Evolutionary conservation across 1,140 invertebrate genomes (phyloP).

Genomic region (Saxidomus purpurata): DNA sequence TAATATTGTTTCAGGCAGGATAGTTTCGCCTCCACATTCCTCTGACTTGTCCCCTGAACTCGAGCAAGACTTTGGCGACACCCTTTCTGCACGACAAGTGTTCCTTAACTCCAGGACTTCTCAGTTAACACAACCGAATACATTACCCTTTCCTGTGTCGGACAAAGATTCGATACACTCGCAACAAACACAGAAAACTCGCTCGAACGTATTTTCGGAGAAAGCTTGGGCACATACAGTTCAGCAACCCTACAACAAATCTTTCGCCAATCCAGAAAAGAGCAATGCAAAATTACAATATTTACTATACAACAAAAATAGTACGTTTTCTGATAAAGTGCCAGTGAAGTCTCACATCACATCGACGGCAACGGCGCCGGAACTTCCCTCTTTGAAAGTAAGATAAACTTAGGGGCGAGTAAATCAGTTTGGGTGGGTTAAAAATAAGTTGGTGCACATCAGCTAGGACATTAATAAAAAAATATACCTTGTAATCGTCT

Average conservation of each 20-base stretch:
- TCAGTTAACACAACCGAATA: background rate
- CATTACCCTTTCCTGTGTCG: background rate
- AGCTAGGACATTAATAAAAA: too few relatives aligned
- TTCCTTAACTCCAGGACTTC: slow-evolving; percentile 35
- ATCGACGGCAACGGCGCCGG: background rate
- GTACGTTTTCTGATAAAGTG: background rate
- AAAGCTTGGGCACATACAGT: background rate
- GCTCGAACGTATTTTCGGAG: background rate
- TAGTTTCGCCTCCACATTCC: slow-evolving; percentile 53
- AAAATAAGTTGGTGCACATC: too few relatives aligned
- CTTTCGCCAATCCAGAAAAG: background rate
- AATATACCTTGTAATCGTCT: too few relatives aligned
- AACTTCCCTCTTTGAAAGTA: background rate
- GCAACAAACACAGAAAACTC: background rate
- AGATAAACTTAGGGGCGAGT: too few relatives aligned
- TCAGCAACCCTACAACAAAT: background rate
- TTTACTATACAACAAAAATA: background rate
- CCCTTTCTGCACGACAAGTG: slow-evolving; percentile 27
- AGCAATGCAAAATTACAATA: background rate
- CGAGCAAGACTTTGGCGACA: slow-evolving; percentile 2
- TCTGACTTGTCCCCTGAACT: slow-evolving; percentile 1
- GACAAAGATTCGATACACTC: background rate
- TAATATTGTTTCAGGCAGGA: slow-evolving; percentile 7
- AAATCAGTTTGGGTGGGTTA: too few relatives aligned
- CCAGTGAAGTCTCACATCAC: background rate